A percentile compares a stretch with the other conserved stretches of the same genome.
phyloP scores from a whole-genome alignment of 2,797 vertebrate species.

The Sebastes miniatus region DNA sequence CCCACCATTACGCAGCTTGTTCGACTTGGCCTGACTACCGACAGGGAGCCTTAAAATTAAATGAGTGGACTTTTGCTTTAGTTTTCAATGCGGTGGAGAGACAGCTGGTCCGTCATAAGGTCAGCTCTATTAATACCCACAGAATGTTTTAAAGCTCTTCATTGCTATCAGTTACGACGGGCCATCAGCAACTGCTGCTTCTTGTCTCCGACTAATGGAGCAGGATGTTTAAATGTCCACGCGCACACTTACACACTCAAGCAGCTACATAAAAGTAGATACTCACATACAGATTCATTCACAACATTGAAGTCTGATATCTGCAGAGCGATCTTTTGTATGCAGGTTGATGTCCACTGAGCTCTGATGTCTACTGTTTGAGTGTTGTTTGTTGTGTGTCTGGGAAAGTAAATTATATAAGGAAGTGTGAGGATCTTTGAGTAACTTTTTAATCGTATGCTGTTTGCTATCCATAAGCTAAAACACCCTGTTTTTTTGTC shows the following conservation, averaged over 20 bases:
- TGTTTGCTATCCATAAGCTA: background rate
- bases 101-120: conserved; percentile 64
- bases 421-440: background rate
- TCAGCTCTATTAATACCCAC: conserved; percentile 78
- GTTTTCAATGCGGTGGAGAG: conserved; percentile 29
- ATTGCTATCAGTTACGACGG: conserved; percentile 60
- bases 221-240: background rate
- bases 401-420: background rate
- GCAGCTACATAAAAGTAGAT: background rate
- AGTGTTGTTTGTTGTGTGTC: background rate
- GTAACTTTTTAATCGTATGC: background rate
- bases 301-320: background rate
- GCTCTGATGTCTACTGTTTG: background rate
- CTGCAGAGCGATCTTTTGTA: background rate
- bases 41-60: background rate
- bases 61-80: conserved; percentile 12
- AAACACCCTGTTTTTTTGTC: conserved; percentile 6
- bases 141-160: conserved; percentile 58
- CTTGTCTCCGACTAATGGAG: conserved; percentile 17
- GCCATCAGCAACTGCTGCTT: conserved; percentile 51
- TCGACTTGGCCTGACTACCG: background rate
- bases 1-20: background rate
- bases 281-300: background rate
- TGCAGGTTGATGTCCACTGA: background rate
- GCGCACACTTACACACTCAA: background rate